Percentiles rank a stretch among this genome's conserved stretches.
phyloP scores from a whole-genome alignment of 2,888 invertebrate species.

The Phyto melanocephala region DNA sequence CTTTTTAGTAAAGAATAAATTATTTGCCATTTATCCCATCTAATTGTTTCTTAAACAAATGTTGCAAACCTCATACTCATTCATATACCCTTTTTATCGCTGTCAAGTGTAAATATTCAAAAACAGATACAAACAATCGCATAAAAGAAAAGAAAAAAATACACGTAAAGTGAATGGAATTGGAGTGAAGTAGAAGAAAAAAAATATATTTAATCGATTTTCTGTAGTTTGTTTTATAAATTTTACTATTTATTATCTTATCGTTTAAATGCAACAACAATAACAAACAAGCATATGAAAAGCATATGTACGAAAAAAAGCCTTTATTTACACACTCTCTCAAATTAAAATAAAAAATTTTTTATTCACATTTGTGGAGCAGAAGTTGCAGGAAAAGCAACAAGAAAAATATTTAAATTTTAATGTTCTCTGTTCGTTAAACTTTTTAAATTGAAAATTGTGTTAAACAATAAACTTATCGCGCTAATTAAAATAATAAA shows the following conservation, averaged over 20 bases:
- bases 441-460: constrained; percentile 18
- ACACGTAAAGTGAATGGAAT: neutral
- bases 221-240: constrained; percentile 45
- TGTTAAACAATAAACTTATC: constrained; percentile 43
- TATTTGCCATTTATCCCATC: no score
- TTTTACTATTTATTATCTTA: constrained; percentile 60
- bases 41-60: no score
- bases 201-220: constrained; percentile 53
- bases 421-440: neutral
- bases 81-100: neutral
- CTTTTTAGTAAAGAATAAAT: no score
- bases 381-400: constrained; percentile 44
- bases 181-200: neutral
- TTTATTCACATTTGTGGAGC: constrained; percentile 15
- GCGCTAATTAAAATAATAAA: constrained; percentile 19
- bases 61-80: no score
- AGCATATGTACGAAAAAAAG: constrained; percentile 23
- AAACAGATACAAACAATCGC: constrained; percentile 13
- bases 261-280: constrained; percentile 50
- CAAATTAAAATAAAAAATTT: neutral
- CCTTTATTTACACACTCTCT: constrained; percentile 5
- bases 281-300: constrained; percentile 8
- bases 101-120: neutral
- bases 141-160: neutral
- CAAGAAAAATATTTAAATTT: constrained; percentile 3